Percentiles rank a stretch among this genome's conserved stretches.
phyloP scores from a whole-genome alignment of 2,113 vertebrate genomes.

The Chionomys nivalis region DNA sequence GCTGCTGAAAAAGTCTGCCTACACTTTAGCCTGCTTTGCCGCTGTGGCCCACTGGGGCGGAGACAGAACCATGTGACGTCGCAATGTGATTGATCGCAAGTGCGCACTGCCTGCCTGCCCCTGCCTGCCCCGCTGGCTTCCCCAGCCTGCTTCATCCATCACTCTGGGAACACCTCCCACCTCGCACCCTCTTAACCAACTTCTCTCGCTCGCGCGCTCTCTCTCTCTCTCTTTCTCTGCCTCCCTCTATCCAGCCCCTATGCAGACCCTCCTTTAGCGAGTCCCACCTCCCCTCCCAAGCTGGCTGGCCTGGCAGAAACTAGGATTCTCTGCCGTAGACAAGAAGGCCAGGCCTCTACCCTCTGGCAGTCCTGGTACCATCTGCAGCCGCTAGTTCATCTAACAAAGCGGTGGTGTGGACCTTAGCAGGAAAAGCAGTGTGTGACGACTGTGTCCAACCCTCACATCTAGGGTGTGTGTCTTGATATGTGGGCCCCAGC shows the following conservation, averaged over 20 bases:
- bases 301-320: not conserved
- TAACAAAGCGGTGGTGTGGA: not conserved
- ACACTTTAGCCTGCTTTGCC: conserved; percentile 94
- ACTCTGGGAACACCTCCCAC: conserved; percentile 73
- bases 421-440: conserved; percentile 12
- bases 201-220: not conserved
- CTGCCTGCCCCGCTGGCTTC: conserved; percentile 71
- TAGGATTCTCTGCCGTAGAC: conserved; percentile 41
- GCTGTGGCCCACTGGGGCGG: conserved; percentile 87
- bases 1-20: conserved; percentile 96
- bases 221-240: not conserved
- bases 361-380: not conserved
- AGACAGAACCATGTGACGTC: conserved; percentile 84
- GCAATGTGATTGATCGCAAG: conserved; percentile 85
- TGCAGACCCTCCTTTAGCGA: not conserved
- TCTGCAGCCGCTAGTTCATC: not conserved
- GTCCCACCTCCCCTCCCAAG: conserved; percentile 14
- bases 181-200: conserved; percentile 70
- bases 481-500: not conserved
- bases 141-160: conserved; percentile 82
- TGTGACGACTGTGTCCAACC: not conserved
- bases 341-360: not conserved
- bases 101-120: conserved; percentile 81
- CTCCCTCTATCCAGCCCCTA: conserved; percentile 32
- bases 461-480: not conserved